A percentile compares a stretch with the other conserved stretches of the same genome.
Conservation (phyloP, 2,888 invertebrate species). For the Sylvicola cinctus region DNA sequence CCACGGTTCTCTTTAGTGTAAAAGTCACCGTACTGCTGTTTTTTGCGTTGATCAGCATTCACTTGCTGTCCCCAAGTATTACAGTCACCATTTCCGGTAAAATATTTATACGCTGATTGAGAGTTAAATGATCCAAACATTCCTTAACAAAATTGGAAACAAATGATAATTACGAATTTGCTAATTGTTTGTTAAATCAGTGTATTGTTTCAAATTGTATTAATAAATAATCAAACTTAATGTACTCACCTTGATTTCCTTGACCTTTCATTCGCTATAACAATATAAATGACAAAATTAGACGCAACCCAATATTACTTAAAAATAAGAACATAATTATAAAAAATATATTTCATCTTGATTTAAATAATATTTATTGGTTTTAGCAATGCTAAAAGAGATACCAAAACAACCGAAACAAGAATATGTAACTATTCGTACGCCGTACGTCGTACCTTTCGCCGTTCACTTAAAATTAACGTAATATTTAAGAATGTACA, state of each 20-base stretch:
- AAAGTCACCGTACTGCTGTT: neutral
- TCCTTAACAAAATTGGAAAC: slow-evolving; percentile 3
- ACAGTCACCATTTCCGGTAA: slow-evolving; percentile 70
- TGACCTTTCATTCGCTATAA: slow-evolving; percentile 68
- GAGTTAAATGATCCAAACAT: slow-evolving; percentile 38
- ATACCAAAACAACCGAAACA: no score
- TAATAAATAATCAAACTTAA: no score
- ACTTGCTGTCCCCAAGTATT: slow-evolving; percentile 58
- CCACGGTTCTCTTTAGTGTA: neutral
- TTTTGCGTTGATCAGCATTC: slow-evolving; percentile 22
- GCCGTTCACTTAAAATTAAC: no score
- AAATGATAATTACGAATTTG: neutral
- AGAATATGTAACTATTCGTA: no score
- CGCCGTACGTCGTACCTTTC: no score
- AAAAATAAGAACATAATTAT: no score
- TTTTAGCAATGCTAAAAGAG: no score
- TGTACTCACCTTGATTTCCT: slow-evolving; percentile 72
- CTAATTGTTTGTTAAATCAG: neutral
- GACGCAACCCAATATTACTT: no score
- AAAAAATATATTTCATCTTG: no score
- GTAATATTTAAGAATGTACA: no score
- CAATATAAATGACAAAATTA: slow-evolving; percentile 37
- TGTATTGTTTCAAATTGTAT: no score
- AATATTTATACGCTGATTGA: slow-evolving; percentile 59
- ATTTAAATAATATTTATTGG: no score